Base-by-base conservation (phyloP, 2,113 vertebrate species). In the Isichthys henryi region DNA sequence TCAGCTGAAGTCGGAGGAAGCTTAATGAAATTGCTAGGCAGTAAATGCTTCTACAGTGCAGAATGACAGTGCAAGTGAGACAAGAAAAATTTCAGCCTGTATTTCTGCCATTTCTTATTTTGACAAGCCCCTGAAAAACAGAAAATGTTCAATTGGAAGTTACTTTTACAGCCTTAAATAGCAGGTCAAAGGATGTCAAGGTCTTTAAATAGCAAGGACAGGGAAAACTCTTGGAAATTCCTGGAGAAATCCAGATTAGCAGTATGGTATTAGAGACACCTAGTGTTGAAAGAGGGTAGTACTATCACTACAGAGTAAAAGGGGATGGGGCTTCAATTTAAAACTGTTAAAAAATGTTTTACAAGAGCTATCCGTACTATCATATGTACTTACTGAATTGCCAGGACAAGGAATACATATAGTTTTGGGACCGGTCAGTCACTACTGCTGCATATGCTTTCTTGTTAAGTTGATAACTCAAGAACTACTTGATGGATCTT, bases 241-340 rank as follows among this genome's bases (percentile, higher is more conserved):
- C 52, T 58, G 53, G 13, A 58, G 86, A 88, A 56, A 10, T 52
- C 31, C 39, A 13, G 31, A 56, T 49, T 35, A 58, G 27, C 27
- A 31, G 58, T 52, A 88, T 88, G 86, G 35, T 88, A 88, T 88
- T 88, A 88, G 53, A 88, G 86, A 88, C 86, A 88, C 86, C 86
- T 53, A 43, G 53, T 88, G 86, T 88, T 88, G 21, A 23, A 88
- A 58, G 4, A 45, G 5, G 86, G 86, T 88, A 88, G 31, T 88
- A 21, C 87, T 88, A 8, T 88, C 35, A 66, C 23, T 62, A 43
- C 53, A 58, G 43, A 88, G 53, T 31, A 88, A 10, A 86, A 56
- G 23, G 48, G 27, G 21, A 52, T n/a, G 49, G 11, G 49, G 5
- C 10, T 6, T 39, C 11, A 80, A 80, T 39, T 77, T 77, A 39